Conservation (phyloP, 2,888 invertebrate genomes). For the Tortricodes alternella region DNA sequence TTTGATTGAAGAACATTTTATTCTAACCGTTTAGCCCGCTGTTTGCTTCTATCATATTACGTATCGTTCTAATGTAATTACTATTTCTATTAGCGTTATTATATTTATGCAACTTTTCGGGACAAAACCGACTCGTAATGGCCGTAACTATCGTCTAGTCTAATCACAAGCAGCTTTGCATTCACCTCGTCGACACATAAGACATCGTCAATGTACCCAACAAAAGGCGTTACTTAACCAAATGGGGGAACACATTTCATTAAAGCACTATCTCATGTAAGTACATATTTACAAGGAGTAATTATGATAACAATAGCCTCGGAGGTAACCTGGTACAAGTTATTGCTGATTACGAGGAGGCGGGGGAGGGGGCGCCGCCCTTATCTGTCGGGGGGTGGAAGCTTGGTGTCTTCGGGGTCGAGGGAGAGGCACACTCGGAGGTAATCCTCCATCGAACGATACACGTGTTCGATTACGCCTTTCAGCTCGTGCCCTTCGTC, state of each 20-base stretch:
- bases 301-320: slow-evolving; percentile 54
- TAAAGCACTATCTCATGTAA: slow-evolving; percentile 75
- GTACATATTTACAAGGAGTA: slow-evolving; percentile 75
- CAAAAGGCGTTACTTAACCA: slow-evolving; percentile 50
- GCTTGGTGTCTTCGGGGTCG: slow-evolving; percentile 89
- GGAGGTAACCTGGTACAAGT: slow-evolving; percentile 38
- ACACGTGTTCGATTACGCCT: slow-evolving; percentile 95
- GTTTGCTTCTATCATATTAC: slow-evolving; percentile 33
- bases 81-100: slow-evolving; percentile 45
- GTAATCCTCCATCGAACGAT: slow-evolving; percentile 96
- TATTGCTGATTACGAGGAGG: slow-evolving; percentile 37
- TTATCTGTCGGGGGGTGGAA: slow-evolving; percentile 84
- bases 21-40: slow-evolving; percentile 34
- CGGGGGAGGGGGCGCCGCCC: slow-evolving; percentile 32
- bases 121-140: slow-evolving; percentile 46
- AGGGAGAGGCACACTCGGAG: slow-evolving; percentile 94
- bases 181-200: slow-evolving; percentile 28
- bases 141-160: slow-evolving; percentile 41
- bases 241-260: slow-evolving; percentile 74
- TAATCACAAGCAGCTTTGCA: slow-evolving; percentile 56
- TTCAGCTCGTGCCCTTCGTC: slow-evolving; percentile 94
- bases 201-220: slow-evolving; percentile 36
- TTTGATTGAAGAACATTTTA: slow-evolving; percentile 51
- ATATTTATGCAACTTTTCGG: slow-evolving; percentile 50
- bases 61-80: slow-evolving; percentile 34